Conservation (phyloP, 2,888 invertebrate species). For the Leucozona laternaria region DNA sequence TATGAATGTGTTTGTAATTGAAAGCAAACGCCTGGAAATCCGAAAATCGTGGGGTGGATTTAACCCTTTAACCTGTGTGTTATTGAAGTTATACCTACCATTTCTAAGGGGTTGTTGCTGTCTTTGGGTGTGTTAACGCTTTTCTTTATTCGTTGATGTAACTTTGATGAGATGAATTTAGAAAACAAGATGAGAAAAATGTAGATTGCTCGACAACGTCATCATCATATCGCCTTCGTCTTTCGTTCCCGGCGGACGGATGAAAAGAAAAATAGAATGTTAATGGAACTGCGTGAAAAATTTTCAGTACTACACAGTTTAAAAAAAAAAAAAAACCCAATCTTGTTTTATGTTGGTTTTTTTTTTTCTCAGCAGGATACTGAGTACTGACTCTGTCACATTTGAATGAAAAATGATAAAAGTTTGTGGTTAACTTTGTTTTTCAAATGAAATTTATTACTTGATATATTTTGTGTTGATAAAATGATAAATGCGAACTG, state of each 20-base stretch:
- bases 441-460: conserved; percentile 72
- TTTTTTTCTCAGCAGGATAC: conserved; percentile 18
- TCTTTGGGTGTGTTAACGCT: conserved; percentile 31
- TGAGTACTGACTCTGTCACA: conserved; percentile 42
- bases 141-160: conserved; percentile 60
- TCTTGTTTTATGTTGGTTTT: background rate
- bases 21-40: conserved; percentile 74
- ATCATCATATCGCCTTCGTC: background rate
- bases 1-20: conserved; percentile 72
- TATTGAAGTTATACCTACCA: background rate
- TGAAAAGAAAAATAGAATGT: conserved; percentile 27
- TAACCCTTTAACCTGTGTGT: conserved; percentile 67
- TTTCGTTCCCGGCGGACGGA: background rate
- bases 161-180: conserved; percentile 65
- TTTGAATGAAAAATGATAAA: conserved; percentile 70
- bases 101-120: conserved; percentile 22
- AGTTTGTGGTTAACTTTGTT: conserved; percentile 67
- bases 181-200: conserved; percentile 24
- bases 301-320: conserved; percentile 30
- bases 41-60: conserved; percentile 46
- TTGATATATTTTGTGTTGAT: conserved; percentile 61
- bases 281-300: conserved; percentile 57
- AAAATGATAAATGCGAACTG: conserved; percentile 56
- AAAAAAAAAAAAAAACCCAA: background rate
- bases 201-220: conserved; percentile 11